Evolutionary conservation across 2,113 vertebrate genomes (phyloP), one percentile per base, ranked within the genome.

Genomic region (Seriola dumerili): DNA sequence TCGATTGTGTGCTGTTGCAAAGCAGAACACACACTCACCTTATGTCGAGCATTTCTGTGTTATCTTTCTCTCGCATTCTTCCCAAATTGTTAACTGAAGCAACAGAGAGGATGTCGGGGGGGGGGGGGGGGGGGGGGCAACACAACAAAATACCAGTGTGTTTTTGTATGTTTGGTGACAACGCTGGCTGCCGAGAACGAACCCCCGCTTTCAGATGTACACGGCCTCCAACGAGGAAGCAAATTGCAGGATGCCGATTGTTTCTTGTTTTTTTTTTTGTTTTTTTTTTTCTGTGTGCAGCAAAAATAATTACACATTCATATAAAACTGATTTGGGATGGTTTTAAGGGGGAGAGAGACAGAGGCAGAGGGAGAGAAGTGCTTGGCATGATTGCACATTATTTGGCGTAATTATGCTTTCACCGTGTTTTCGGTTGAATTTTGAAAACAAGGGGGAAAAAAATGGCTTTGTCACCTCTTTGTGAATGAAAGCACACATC

Each of bases 271-370:
- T 61, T 57, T 76, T 19, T 42, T 2, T 17, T 76, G 55, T 64
- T n/a, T 62, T 65, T 50, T 61, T 57, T 76, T 19, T 42, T 2
- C n/a, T 76, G 55, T 64, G 67, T 65, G 69, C 58, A 46, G 63
- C 46, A 76, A 76, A 89, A 90, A 91, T 90, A 91, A 92, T 91
- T 88, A 89, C 77, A 82, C 75, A 88, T 92, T 86, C 75, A 88
- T 81, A 90, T 65, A 84, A 82, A 91, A 86, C 78, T 81, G 88
- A 92, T 91, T 87, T 86, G 79, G 59, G 73, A 76, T 36, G 83
- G 66, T 78, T 84, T 87, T 81, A 54, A 64, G 9, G 58, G 63
- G 25, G 34, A 10, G 7, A 32, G n/a, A 63, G 71, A 58, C 25
- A 50, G 72, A 58, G 50, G 23, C 55, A 17, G 10, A 42, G 75